These are phyloP conservation scores for Amorpha juglandis DNA, from an alignment of 2,888 invertebrate genomes.

Conservation along the genomic window DNA sequence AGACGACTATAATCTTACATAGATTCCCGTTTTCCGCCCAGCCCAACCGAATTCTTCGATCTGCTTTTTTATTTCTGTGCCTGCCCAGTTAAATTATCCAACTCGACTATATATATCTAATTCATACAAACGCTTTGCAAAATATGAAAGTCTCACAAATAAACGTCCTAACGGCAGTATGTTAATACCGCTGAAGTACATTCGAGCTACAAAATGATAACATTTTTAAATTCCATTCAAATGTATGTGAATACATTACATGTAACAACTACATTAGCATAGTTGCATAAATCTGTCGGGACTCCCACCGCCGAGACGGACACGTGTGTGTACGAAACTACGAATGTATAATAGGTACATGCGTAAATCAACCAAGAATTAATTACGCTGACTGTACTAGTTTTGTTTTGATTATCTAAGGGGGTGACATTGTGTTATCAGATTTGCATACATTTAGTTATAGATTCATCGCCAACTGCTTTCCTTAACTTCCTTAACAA, in stretches of 20 bases:
- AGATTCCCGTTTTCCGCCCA: too few relatives aligned
- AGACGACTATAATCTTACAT: too few relatives aligned
- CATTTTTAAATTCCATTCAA: constrained; percentile 39
- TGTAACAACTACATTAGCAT: constrained; percentile 50
- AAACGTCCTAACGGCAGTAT: not conserved
- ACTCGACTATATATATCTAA: too few relatives aligned
- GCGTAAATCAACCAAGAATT: constrained; percentile 76
- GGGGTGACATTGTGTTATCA: too few relatives aligned
- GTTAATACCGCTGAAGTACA: constrained; percentile 42
- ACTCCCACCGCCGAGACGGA: constrained; percentile 44
- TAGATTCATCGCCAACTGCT: too few relatives aligned
- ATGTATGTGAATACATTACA: constrained; percentile 51
- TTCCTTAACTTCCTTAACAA: too few relatives aligned
- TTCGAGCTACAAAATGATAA: constrained; percentile 30
- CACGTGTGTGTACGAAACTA: constrained; percentile 37
- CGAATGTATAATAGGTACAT: constrained; percentile 75
- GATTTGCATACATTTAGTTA: too few relatives aligned
- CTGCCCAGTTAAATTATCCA: too few relatives aligned
- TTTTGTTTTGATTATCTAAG: not conserved
- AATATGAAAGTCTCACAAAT: not conserved
- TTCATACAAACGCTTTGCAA: too few relatives aligned
- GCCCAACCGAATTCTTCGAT: too few relatives aligned
- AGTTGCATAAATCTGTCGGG: constrained; percentile 54
- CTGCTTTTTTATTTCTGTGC: too few relatives aligned
- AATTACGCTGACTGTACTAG: constrained; percentile 58